Evolutionary conservation across 2,888 invertebrate genomes (phyloP).

Genomic region (Phasia obesa): DNA sequence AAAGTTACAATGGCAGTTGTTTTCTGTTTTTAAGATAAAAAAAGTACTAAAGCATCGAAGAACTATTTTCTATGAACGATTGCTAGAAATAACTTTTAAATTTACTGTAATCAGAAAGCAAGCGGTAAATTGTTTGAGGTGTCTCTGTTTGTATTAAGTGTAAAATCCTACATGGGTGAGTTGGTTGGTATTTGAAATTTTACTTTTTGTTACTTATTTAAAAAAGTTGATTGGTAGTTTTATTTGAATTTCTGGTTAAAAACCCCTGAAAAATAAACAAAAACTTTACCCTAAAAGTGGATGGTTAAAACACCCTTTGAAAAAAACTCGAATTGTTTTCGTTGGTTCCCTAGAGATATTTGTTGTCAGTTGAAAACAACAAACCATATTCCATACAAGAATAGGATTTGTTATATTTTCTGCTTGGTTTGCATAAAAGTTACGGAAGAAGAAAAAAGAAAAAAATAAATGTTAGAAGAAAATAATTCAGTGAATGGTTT

Average conservation of each 20-base stretch:
- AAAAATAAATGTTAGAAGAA: neutral
- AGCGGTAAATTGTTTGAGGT: neutral
- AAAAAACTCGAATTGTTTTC: slow-evolving; percentile 50
- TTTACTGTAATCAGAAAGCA: slow-evolving; percentile 8
- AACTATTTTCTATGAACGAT: neutral
- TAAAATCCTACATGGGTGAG: slow-evolving; percentile 34
- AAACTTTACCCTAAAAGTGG: slow-evolving; percentile 34
- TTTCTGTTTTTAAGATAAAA: slow-evolving; percentile 24
- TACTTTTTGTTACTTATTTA: neutral
- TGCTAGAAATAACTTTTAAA: slow-evolving; percentile 13
- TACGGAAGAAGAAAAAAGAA: slow-evolving; percentile 9
- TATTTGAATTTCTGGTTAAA: slow-evolving; percentile 31
- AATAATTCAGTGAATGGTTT: no score
- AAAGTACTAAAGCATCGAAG: neutral
- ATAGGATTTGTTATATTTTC: slow-evolving; percentile 18
- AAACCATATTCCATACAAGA: slow-evolving; percentile 9
- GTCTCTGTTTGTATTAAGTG: slow-evolving; percentile 1
- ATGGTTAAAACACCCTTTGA: slow-evolving; percentile 23
- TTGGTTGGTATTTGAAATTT: slow-evolving; percentile 15
- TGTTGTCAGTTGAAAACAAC: slow-evolving; percentile 60
- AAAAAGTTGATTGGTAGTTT: slow-evolving; percentile 14
- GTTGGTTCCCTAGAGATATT: slow-evolving; percentile 61
- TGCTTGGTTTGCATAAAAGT: slow-evolving; percentile 2
- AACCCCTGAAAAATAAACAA: slow-evolving; percentile 15
- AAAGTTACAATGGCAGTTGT: slow-evolving; percentile 57